Base-by-base conservation (phyloP, 1,140 invertebrate genomes). In the Vanessa tameamea region DNA sequence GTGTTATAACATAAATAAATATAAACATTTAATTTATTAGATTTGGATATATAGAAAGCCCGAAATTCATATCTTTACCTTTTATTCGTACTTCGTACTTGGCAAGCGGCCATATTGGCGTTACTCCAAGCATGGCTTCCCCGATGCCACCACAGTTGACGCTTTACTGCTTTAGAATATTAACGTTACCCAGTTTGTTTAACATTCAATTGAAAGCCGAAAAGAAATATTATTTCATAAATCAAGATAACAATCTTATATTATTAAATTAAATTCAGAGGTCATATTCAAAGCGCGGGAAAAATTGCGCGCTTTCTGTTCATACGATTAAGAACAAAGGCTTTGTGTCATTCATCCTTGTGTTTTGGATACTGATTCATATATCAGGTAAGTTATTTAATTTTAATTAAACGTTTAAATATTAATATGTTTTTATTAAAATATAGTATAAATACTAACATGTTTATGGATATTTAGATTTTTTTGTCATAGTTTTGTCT, bases 71-170 rank as follows among this genome's bases (percentile, higher is more conserved):
- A 6, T 76, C 11, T 73, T 82, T 71, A 86, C 88, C 85, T 78
- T 78, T 82, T 14, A 68, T 57, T 72, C 63, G 82, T 81, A 86
- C 82, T 90, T 87, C 89, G 88, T 88, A 88, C 78, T 90, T 91
- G 89, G 89, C 88, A 77, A 3, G 7, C 9, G 16, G 85, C 89
- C 89, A 90, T 71, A 9, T 89, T 91, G 89, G 89, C 86, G 31
- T 23, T 7, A 48, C 57, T 84, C 87, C 87, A 89, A 76, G 37
- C 72, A 74, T 76, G 76, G 57, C 64, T 75, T 78, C 64, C 75
- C 74, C 78, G 65, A 71, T 57, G 66, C 72, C 47, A 74, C 71
- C 81, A 83, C 89, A 91, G 89, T 91, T 76, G 74, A 66, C 66
- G 64, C 47, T 69, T 72, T 55, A 64, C 78, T 81, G 82, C 70